phyloP scores from a whole-genome alignment of 2,113 vertebrate genomes.

The Chrysemys picta region DNA sequence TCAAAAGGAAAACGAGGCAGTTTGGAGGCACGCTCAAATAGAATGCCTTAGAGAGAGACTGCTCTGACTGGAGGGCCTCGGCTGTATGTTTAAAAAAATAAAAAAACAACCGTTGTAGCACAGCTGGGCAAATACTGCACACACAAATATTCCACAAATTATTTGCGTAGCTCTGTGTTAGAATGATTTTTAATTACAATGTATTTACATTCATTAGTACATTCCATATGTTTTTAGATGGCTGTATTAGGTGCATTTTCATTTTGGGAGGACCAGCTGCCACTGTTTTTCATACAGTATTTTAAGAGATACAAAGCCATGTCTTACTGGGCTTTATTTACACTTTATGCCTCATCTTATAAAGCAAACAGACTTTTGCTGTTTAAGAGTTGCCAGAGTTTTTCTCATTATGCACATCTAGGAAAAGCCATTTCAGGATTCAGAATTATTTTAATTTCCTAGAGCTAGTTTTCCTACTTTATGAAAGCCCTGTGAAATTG shows the following conservation, averaged over 20 bases:
- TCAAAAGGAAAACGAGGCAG: neutral
- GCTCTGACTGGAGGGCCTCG: constrained; percentile 4
- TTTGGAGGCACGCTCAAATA: neutral
- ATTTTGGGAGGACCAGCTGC: constrained; percentile 30
- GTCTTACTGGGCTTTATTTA: constrained; percentile 9
- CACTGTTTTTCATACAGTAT: neutral
- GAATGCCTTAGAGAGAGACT: neutral
- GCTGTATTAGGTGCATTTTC: constrained; percentile 3
- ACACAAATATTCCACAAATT: neutral
- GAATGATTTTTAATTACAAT: constrained; percentile 49
- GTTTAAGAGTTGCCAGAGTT: neutral
- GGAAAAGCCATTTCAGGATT: constrained; percentile 54
- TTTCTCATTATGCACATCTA: neutral
- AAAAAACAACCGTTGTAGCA: neutral
- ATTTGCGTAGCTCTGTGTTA: constrained; percentile 56
- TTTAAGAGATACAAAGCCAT: neutral
- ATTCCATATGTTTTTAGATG: constrained; percentile 17
- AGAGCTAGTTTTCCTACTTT: constrained; percentile 68
- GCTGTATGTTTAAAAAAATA: neutral
- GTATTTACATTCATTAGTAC: constrained; percentile 49
- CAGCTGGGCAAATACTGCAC: neutral
- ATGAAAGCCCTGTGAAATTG: constrained; percentile 68
- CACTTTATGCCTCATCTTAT: neutral
- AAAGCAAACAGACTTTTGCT: neutral
- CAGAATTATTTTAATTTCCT: constrained; percentile 60